Evolutionary conservation across 2,797 vertebrate species (phyloP).

Genomic region (Cyclura pinguis): DNA sequence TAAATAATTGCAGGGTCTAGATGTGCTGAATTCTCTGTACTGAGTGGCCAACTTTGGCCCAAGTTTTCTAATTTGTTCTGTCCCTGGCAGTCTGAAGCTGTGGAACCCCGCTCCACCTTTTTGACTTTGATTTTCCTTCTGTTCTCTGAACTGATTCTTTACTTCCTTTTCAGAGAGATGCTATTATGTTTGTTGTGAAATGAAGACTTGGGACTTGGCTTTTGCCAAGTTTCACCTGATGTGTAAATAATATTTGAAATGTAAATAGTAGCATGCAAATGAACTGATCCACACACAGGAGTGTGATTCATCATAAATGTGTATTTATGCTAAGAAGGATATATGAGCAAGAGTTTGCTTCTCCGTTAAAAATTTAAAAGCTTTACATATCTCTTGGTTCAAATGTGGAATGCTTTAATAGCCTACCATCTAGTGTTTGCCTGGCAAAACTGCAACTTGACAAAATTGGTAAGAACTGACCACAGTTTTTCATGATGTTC

Average conservation of each 20-base stretch:
- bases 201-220: background rate
- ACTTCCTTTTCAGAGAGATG: conserved; percentile 28
- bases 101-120: background rate
- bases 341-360: background rate
- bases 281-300: conserved; percentile 35
- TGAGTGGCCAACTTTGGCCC: conserved; percentile 38
- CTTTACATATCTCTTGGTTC: fast-evolving
- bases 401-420: conserved; percentile 18
- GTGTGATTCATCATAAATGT: conserved; percentile 34
- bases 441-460: background rate
- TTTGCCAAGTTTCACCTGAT: background rate
- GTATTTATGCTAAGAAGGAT: background rate
- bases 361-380: fast-evolving
- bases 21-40: conserved; percentile 27
- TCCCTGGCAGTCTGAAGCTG: conserved; percentile 23
- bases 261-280: conserved; percentile 62
- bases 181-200: background rate
- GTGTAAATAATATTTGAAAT: conserved; percentile 57
- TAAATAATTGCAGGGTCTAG: background rate
- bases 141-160: background rate
- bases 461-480: background rate
- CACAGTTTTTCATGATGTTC: fast-evolving
- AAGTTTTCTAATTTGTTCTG: conserved; percentile 7
- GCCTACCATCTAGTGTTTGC: conserved; percentile 36
- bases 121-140: background rate